Evolutionary conservation across 2,797 vertebrate genomes (phyloP).

Genomic region (Alcedo atthis): DNA sequence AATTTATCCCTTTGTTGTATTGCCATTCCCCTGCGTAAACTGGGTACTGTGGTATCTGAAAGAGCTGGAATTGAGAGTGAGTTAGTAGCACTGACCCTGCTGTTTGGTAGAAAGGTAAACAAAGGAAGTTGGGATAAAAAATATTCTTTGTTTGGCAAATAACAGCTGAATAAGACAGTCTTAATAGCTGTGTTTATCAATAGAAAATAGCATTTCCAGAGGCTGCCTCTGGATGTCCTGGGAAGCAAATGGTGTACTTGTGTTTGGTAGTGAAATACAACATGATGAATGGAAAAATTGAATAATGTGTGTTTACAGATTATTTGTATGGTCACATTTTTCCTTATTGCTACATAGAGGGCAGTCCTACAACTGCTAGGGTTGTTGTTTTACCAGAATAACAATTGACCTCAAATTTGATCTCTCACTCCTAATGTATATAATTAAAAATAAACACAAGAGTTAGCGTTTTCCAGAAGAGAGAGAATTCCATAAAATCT

Average conservation of each 20-base stretch:
- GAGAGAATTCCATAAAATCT: not conserved
- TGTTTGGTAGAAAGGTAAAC: not conserved
- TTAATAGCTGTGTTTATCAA: not conserved
- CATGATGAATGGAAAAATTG: not conserved
- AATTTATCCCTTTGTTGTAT: not conserved
- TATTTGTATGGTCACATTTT: not conserved
- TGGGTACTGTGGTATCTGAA: not conserved
- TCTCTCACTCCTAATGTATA: not conserved
- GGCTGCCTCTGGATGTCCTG: not conserved
- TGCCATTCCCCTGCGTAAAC: not conserved
- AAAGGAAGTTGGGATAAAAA: conserved; percentile 21
- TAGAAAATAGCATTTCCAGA: not conserved
- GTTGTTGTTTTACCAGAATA: not conserved
- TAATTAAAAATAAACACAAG: not conserved
- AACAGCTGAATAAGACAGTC: not conserved
- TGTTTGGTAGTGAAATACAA: not conserved
- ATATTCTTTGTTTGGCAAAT: conserved; percentile 26
- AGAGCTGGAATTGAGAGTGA: not conserved
- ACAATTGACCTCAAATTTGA: not conserved
- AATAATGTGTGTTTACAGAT: not conserved
- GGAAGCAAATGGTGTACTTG: conserved; percentile 9
- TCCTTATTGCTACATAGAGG: not conserved
- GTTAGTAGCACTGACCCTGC: not conserved
- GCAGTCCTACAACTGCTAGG: not conserved
- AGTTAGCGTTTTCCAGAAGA: not conserved